A percentile compares a stretch with the other conserved stretches of the same genome.
These are phyloP conservation scores for Medauroidea extradentata DNA, from an alignment of 1,140 invertebrate species.

Conservation along the genomic window DNA sequence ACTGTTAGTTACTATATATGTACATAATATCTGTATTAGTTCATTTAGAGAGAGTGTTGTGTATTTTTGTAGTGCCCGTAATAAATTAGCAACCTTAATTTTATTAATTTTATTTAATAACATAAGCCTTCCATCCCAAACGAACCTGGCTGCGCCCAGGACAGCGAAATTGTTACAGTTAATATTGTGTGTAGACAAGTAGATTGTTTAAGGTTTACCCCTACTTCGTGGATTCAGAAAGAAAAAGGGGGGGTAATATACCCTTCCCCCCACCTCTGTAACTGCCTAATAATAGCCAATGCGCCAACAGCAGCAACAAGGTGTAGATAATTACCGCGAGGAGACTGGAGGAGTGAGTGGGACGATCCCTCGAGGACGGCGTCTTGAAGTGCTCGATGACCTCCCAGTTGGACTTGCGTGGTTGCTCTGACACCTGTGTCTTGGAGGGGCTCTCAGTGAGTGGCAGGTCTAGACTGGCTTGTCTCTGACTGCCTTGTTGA, in stretches of 20 bases:
- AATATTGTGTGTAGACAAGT: no score
- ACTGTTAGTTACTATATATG: no score
- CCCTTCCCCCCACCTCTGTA: background rate
- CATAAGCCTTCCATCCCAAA: no score
- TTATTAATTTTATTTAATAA: background rate
- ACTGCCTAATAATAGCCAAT: background rate
- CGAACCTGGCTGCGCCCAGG: no score
- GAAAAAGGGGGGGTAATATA: no score
- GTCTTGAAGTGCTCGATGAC: conserved; percentile 77
- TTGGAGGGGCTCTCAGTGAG: conserved; percentile 31
- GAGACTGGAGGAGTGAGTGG: conserved; percentile 45
- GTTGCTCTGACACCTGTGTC: conserved; percentile 46
- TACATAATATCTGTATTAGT: no score
- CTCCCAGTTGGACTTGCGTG: conserved; percentile 80
- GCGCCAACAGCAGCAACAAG: background rate
- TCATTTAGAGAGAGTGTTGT: background rate
- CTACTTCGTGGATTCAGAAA: no score
- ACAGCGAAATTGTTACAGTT: background rate
- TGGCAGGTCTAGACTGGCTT: conserved; percentile 20
- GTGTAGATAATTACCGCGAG: conserved; percentile 46
- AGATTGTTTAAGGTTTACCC: no score
- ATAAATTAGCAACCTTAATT: background rate
- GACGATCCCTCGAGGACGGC: conserved; percentile 42
- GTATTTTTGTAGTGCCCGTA: background rate
- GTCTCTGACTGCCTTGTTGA: conserved; percentile 41